These are phyloP conservation scores for Gila orcuttii DNA, from an alignment of 2,113 vertebrate genomes.

Conservation along the genomic window DNA sequence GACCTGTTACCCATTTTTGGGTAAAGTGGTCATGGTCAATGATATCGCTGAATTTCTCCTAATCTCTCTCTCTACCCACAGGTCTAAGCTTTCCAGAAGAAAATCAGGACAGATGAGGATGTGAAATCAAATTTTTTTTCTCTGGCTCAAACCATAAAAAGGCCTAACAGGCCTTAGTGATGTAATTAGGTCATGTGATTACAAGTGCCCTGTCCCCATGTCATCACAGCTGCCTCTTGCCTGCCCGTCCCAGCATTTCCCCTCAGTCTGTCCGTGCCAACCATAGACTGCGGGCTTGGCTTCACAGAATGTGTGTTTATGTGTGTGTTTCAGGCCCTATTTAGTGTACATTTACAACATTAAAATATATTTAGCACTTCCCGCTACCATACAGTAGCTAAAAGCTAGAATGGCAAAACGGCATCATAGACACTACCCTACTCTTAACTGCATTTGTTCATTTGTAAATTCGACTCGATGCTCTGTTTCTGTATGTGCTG, in stretches of 20 bases:
- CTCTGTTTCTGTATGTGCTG: constrained; percentile 44
- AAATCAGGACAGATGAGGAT: constrained; percentile 92
- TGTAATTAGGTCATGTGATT: constrained; percentile 56
- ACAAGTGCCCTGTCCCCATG: constrained; percentile 41
- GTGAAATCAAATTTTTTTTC: constrained; percentile 73
- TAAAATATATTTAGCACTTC: constrained; percentile 38
- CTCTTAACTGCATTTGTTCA: constrained; percentile 21
- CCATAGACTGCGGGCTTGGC: constrained; percentile 22
- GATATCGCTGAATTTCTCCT: not conserved
- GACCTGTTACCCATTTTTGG: not conserved
- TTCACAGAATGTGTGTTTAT: constrained; percentile 23
- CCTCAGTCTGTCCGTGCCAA: constrained; percentile 22
- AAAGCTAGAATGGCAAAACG: constrained; percentile 34
- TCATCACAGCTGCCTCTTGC: constrained; percentile 51
- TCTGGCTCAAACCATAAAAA: constrained; percentile 54
- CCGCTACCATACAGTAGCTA: constrained; percentile 9
- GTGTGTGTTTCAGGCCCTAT: constrained; percentile 36
- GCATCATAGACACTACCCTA: constrained; percentile 14
- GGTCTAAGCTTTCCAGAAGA: constrained; percentile 95
- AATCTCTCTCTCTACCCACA: constrained; percentile 58
- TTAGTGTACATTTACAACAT: constrained; percentile 37
- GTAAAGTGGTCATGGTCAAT: not conserved
- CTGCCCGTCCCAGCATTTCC: constrained; percentile 43
- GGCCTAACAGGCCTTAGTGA: constrained; percentile 58
- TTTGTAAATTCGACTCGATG: constrained; percentile 45